These are phyloP conservation scores for Dasysyrphus tricinctus DNA, from an alignment of 2,888 invertebrate genomes.

Conservation along the genomic window DNA sequence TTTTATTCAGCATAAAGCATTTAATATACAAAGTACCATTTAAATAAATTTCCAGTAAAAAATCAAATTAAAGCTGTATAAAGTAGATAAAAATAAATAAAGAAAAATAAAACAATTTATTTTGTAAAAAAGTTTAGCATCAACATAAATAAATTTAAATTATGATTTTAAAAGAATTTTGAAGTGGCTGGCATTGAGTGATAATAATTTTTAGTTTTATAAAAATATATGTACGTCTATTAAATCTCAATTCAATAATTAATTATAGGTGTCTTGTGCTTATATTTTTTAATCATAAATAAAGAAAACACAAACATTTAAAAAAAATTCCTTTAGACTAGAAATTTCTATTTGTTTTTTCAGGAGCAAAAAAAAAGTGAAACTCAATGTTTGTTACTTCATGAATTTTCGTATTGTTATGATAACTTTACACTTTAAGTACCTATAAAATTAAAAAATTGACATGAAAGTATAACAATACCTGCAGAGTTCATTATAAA, in stretches of 20 bases:
- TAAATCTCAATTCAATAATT: conserved; percentile 5
- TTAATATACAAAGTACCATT: conserved; percentile 25
- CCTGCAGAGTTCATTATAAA: conserved; percentile 53
- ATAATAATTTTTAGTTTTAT: not conserved
- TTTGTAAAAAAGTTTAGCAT: conserved; percentile 16
- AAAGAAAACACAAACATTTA: not conserved
- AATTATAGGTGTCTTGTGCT: conserved; percentile 10
- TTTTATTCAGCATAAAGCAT: conserved; percentile 47
- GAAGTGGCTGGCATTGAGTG: not conserved
- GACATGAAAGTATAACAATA: conserved; percentile 53
- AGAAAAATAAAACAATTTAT: not conserved
- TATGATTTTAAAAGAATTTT: not conserved
- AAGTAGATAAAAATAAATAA: conserved; percentile 14
- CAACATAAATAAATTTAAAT: not conserved
- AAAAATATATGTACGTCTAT: conserved; percentile 1
- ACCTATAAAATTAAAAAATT: conserved; percentile 64
- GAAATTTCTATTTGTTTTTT: not conserved
- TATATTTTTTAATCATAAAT: conserved; percentile 1
- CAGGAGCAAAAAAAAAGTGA: not conserved
- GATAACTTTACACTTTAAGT: conserved; percentile 69
- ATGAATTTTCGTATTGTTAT: conserved; percentile 1
- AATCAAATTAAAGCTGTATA: conserved; percentile 13
- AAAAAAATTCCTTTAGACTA: not conserved
- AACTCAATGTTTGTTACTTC: conserved; percentile 9
- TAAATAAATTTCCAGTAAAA: conserved; percentile 31